phyloP scores from a whole-genome alignment of 2,113 vertebrate species.

The Callopanchax toddi region DNA sequence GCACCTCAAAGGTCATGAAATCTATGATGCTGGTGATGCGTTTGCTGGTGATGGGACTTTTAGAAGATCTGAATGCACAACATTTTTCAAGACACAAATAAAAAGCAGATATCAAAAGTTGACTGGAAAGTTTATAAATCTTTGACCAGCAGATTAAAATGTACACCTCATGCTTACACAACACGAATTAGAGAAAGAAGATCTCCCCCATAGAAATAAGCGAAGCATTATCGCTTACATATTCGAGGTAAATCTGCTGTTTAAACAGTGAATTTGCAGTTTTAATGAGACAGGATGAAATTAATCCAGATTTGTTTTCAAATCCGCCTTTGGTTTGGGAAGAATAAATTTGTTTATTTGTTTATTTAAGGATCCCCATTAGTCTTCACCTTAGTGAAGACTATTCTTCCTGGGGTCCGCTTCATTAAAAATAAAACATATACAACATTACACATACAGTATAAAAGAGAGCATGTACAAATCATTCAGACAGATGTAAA shows the following conservation, averaged over 20 bases:
- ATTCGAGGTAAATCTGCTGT: not conserved
- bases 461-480: no score
- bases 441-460: no score
- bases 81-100: no score
- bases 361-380: no score
- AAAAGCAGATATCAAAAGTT: no score
- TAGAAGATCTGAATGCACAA: conserved; percentile 88
- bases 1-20: conserved; percentile 92
- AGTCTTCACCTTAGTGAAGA: no score
- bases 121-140: not conserved
- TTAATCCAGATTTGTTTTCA: not conserved
- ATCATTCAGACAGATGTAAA: no score
- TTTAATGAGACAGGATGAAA: not conserved
- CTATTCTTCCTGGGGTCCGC: no score
- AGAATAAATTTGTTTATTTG: no score
- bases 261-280: not conserved
- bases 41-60: conserved; percentile 90
- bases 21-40: conserved; percentile 92
- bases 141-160: not conserved
- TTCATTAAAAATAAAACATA: no score
- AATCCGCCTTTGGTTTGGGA: not conserved
- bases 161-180: not conserved
- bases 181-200: no score
- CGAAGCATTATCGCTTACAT: not conserved
- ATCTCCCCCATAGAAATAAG: no score